Percentiles rank a stretch among this genome's conserved stretches.
These are phyloP conservation scores for Eidolon helvum DNA, from an alignment of 2,113 vertebrate genomes.

Conservation along the genomic window DNA sequence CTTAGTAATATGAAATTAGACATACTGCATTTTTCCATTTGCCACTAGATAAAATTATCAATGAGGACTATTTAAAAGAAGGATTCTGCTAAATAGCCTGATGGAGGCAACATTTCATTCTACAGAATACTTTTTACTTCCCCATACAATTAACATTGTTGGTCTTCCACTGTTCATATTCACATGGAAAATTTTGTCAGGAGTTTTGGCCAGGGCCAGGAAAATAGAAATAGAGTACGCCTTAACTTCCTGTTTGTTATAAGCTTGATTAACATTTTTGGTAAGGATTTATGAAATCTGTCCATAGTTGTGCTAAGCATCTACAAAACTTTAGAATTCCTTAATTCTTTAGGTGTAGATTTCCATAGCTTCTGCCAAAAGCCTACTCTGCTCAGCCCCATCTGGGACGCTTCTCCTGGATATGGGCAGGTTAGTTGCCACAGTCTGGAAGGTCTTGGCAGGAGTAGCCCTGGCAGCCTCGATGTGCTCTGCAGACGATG, in stretches of 20 bases:
- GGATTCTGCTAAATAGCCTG: not conserved
- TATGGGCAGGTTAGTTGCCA: slow-evolving; percentile 81
- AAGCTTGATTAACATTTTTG: not conserved
- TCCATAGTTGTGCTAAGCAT: not conserved
- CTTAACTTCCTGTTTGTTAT: not conserved
- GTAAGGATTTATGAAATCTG: not conserved
- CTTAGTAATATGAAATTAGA: not conserved
- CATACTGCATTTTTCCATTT: not conserved
- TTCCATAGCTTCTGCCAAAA: not conserved
- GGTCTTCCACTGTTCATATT: not conserved
- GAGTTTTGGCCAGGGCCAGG: not conserved
- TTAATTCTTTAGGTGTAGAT: not conserved
- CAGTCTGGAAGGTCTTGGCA: slow-evolving; percentile 94
- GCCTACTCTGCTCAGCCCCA: rapidly evolving
- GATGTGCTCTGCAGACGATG: slow-evolving; percentile 91
- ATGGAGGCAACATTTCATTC: not conserved
- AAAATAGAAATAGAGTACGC: not conserved
- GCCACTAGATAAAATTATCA: not conserved
- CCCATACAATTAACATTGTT: not conserved
- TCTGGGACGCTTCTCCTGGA: not conserved
- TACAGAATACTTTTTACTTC: not conserved
- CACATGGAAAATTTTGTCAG: not conserved
- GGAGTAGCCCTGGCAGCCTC: slow-evolving; percentile 91
- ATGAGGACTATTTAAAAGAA: not conserved
- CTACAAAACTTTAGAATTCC: not conserved